Conservation (phyloP, 2,797 vertebrate species). For the Tragelaphus eurycerus region DNA sequence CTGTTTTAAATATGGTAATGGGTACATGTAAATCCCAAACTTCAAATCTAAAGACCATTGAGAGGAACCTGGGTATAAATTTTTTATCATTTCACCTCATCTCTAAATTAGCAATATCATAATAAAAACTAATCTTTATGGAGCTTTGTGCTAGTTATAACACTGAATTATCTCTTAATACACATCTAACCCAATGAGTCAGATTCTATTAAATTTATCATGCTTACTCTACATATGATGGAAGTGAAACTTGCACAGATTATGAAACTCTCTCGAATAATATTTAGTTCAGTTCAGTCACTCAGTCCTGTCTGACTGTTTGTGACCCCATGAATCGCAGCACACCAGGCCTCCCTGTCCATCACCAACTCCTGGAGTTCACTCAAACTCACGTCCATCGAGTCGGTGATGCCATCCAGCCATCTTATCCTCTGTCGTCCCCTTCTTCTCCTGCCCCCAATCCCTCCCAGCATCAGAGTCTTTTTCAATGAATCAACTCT, state of each 20-base stretch:
- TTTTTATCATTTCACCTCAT: background rate
- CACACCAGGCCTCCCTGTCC: no score
- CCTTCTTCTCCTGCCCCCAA: no score
- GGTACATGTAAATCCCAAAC: background rate
- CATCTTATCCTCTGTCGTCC: no score
- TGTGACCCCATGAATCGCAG: no score
- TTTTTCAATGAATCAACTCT: no score
- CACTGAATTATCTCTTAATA: background rate
- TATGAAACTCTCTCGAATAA: background rate
- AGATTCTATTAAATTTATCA: background rate
- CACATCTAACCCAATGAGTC: background rate
- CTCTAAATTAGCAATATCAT: background rate
- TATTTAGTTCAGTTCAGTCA: background rate
- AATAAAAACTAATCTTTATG: background rate
- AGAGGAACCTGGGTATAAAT: background rate
- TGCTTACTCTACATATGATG: background rate
- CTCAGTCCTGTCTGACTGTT: fast-evolving
- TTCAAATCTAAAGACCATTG: background rate
- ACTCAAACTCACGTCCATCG: no score
- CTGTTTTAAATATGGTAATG: background rate
- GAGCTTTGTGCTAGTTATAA: background rate
- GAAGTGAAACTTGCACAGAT: background rate
- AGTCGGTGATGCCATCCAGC: no score
- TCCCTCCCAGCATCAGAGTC: no score
- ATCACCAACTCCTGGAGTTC: no score